phyloP scores from a whole-genome alignment of 2,113 vertebrate species.

The Haemorhous mexicanus region DNA sequence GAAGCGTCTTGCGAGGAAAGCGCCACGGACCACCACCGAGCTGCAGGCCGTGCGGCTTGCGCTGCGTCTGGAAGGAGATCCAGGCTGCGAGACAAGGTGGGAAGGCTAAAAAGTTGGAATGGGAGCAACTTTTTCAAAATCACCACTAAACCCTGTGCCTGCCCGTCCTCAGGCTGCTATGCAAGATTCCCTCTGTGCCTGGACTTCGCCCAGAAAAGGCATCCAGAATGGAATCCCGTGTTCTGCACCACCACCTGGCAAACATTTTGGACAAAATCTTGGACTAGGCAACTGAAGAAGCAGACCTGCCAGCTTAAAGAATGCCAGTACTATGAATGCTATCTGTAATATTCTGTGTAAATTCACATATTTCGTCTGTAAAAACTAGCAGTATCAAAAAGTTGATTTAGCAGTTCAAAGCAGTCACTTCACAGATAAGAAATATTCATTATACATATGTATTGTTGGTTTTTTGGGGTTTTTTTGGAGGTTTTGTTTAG shows the following conservation, averaged over 20 bases:
- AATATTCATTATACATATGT: no score
- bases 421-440: rapidly evolving
- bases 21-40: rapidly evolving
- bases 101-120: not conserved
- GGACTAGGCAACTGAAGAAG: not conserved
- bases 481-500: not conserved
- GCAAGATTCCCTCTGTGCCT: rapidly evolving
- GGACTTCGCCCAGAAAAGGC: rapidly evolving
- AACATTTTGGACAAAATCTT: not conserved
- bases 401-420: not conserved
- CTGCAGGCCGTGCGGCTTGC: not conserved
- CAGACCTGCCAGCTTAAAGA: not conserved
- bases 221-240: rapidly evolving
- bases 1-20: rapidly evolving
- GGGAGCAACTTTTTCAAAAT: not conserved
- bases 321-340: no score
- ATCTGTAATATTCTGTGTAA: no score
- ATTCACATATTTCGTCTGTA: no score
- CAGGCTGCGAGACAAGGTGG: rapidly evolving
- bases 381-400: not conserved
- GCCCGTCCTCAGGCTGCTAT: rapidly evolving
- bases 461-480: not conserved
- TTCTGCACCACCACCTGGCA: rapidly evolving
- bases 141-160: not conserved
- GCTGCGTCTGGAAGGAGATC: rapidly evolving